Evolutionary conservation across 2,888 invertebrate species (phyloP).

Genomic region (Acleris laterana): DNA sequence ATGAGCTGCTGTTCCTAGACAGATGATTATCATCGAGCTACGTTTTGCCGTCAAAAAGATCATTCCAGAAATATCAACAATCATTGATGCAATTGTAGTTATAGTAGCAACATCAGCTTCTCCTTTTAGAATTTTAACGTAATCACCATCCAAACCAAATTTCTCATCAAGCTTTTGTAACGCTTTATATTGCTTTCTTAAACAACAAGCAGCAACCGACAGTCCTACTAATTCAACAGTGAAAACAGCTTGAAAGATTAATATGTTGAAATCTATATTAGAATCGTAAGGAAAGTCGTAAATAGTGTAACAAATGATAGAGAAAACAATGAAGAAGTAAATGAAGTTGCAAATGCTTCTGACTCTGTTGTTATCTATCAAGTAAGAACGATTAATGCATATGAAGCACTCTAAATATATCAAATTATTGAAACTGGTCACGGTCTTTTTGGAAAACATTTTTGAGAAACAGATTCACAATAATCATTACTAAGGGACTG

Average conservation of each 20-base stretch:
- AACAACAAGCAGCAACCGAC: constrained; percentile 42
- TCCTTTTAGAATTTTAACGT: constrained; percentile 41
- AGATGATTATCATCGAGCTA: constrained; percentile 44
- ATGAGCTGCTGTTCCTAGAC: constrained; percentile 55
- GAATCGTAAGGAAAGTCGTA: constrained; percentile 45
- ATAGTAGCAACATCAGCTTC: constrained; percentile 39
- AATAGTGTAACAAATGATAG: constrained; percentile 38
- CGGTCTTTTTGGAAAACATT: constrained; percentile 41
- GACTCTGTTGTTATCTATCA: constrained; percentile 44
- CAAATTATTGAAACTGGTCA: constrained; percentile 45
- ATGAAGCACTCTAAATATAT: constrained; percentile 56
- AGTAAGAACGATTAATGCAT: constrained; percentile 59
- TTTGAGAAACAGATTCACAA: neutral
- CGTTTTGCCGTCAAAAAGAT: constrained; percentile 39
- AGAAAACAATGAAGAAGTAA: constrained; percentile 27
- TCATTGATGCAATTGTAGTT: constrained; percentile 42
- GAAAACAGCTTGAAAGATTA: constrained; percentile 47
- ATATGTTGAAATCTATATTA: constrained; percentile 19
- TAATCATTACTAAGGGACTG: no score
- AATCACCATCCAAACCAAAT: constrained; percentile 48
- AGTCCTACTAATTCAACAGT: constrained; percentile 48
- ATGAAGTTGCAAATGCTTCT: constrained; percentile 51
- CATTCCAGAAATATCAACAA: constrained; percentile 53
- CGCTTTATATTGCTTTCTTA: constrained; percentile 45
- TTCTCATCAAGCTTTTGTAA: constrained; percentile 56